Evolutionary conservation across 2,888 invertebrate genomes (phyloP).

Genomic region (Leucania comma): DNA sequence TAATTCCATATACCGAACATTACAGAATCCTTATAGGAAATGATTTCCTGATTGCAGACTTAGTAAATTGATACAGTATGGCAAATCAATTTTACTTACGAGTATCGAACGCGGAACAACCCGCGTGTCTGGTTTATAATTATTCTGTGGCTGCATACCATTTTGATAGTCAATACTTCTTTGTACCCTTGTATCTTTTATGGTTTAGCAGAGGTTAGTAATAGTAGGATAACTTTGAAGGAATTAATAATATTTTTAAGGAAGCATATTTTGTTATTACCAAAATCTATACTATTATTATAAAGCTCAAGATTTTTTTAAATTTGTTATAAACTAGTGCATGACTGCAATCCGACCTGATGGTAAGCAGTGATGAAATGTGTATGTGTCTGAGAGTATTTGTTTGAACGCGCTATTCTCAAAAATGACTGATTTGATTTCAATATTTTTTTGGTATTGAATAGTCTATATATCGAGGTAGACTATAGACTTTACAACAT

Average conservation of each 20-base stretch:
- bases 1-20: slow-evolving; percentile 19
- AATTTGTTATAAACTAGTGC: too few species aligned
- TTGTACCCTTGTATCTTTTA: slow-evolving; percentile 8
- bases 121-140: slow-evolving; percentile 39
- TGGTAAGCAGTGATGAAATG: too few species aligned
- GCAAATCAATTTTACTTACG: slow-evolving; percentile 60
- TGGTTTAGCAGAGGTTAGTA: not conserved
- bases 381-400: too few species aligned
- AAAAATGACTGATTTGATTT: too few species aligned
- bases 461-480: too few species aligned
- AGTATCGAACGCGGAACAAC: slow-evolving; percentile 49
- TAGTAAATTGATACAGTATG: slow-evolving; percentile 55
- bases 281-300: too few species aligned
- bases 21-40: slow-evolving; percentile 31
- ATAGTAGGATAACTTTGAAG: not conserved
- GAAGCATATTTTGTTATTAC: not conserved
- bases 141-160: slow-evolving; percentile 40
- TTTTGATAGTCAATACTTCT: slow-evolving; percentile 36
- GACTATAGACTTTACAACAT: too few species aligned
- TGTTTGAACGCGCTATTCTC: too few species aligned
- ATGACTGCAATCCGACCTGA: too few species aligned
- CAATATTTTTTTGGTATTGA: too few species aligned
- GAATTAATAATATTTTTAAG: not conserved
- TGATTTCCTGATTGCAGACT: slow-evolving; percentile 56
- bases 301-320: too few species aligned